These are phyloP conservation scores for Galerucella pusilla DNA, from an alignment of 2,888 invertebrate species.

Conservation along the genomic window DNA sequence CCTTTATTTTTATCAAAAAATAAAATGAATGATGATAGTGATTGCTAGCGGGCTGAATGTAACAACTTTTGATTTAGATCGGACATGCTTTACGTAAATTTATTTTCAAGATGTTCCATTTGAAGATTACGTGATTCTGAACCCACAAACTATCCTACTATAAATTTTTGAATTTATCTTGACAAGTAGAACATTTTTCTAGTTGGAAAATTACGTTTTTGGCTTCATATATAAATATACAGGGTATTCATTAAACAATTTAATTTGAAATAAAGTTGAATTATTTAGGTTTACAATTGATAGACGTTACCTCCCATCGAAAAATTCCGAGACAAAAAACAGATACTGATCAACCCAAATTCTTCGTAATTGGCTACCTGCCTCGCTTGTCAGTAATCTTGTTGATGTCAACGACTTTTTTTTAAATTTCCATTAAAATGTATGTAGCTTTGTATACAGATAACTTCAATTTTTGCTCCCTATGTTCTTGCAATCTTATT, in stretches of 20 bases:
- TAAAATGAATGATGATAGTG: slow-evolving; percentile 23
- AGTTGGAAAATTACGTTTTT: no score
- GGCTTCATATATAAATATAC: no score
- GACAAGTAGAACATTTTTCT: not conserved
- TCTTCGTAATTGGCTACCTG: not conserved
- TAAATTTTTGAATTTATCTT: slow-evolving; percentile 2
- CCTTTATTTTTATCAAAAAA: not conserved
- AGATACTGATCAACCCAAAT: not conserved
- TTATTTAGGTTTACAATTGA: not conserved
- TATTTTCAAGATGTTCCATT: slow-evolving; percentile 25
- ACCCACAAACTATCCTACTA: not conserved
- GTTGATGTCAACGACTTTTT: no score
- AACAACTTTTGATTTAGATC: slow-evolving; percentile 29
- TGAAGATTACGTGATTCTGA: slow-evolving; percentile 20
- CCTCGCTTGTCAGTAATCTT: no score
- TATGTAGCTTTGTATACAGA: no score
- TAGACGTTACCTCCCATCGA: no score
- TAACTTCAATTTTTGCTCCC: no score
- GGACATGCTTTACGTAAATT: slow-evolving; percentile 22
- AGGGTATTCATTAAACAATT: not conserved
- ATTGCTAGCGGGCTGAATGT: slow-evolving; percentile 24
- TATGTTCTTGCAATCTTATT: no score
- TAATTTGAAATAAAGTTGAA: not conserved
- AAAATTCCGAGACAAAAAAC: not conserved
- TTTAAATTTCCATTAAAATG: no score